Conservation (phyloP, 2,888 invertebrate genomes). For the Dioctria rufipes region DNA sequence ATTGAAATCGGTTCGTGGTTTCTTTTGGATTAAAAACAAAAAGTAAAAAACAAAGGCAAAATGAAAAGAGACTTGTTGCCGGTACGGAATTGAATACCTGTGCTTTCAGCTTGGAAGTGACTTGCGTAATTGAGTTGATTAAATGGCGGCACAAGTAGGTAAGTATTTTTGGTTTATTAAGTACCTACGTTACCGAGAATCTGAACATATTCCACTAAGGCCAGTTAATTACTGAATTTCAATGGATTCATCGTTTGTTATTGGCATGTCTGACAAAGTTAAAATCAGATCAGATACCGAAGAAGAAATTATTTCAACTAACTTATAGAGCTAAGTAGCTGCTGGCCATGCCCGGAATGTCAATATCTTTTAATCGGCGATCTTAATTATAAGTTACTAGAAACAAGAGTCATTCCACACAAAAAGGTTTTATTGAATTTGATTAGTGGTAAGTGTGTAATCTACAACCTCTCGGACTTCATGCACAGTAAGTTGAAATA, state of each 20-base stretch:
- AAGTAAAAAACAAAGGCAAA: neutral
- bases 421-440: neutral
- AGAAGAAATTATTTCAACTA: constrained; percentile 34
- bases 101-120: constrained; percentile 23
- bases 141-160: constrained; percentile 23
- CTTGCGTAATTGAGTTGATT: constrained; percentile 44
- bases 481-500: neutral
- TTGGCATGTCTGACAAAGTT: constrained; percentile 23
- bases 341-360: constrained; percentile 43
- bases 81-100: neutral
- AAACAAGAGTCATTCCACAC: constrained; percentile 1
- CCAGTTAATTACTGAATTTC: constrained; percentile 48
- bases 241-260: constrained; percentile 25
- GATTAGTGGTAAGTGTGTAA: neutral
- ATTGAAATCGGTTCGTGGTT: constrained; percentile 43
- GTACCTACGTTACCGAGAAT: neutral
- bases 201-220: constrained; percentile 25
- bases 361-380: constrained; percentile 51
- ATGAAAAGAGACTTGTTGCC: neutral
- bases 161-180: too few species aligned
- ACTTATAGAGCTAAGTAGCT: constrained; percentile 20
- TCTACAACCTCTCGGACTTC: neutral
- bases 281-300: constrained; percentile 34
- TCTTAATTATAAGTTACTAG: constrained; percentile 38
- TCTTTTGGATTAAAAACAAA: constrained; percentile 17